These are phyloP conservation scores for Stigmatopora nigra DNA, from an alignment of 2,113 vertebrate species.

Conservation along the genomic window DNA sequence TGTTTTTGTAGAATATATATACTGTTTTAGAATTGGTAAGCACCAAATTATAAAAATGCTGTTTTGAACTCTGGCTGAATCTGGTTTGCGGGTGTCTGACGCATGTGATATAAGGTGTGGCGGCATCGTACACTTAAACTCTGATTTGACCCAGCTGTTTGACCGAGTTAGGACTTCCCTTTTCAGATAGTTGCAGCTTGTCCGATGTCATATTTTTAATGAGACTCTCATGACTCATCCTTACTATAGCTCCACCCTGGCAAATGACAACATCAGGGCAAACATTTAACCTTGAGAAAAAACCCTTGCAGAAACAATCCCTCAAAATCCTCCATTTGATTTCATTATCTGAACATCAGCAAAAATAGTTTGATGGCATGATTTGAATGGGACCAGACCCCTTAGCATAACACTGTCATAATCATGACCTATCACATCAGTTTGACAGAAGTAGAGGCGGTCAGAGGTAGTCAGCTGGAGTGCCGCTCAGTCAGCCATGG, in stretches of 20 bases:
- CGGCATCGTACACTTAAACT: constrained; percentile 25
- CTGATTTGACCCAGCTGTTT: constrained; percentile 31
- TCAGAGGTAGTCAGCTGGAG: constrained; percentile 36
- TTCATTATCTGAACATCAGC: background rate
- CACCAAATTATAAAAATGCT: background rate
- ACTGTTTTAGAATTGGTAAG: background rate
- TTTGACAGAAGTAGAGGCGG: constrained; percentile 10
- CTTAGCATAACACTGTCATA: too few relatives aligned
- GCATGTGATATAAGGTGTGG: constrained; percentile 12
- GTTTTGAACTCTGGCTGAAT: background rate
- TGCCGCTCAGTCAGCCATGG: constrained; percentile 37
- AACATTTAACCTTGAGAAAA: constrained; percentile 16
- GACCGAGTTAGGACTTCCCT: constrained; percentile 26
- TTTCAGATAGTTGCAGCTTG: constrained; percentile 7
- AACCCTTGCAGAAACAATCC: background rate
- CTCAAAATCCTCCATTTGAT: background rate
- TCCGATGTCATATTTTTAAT: constrained; percentile 43
- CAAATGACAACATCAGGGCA: constrained; percentile 19
- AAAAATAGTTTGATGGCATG: background rate
- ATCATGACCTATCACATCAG: background rate
- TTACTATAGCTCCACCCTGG: constrained; percentile 19
- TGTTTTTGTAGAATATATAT: background rate
- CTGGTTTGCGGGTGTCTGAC: background rate
- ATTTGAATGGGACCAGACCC: background rate
- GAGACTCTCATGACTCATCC: constrained; percentile 45